Evolutionary conservation across 2,113 vertebrate species (phyloP).

Genomic region (Poeciliopsis turrubarensis): DNA sequence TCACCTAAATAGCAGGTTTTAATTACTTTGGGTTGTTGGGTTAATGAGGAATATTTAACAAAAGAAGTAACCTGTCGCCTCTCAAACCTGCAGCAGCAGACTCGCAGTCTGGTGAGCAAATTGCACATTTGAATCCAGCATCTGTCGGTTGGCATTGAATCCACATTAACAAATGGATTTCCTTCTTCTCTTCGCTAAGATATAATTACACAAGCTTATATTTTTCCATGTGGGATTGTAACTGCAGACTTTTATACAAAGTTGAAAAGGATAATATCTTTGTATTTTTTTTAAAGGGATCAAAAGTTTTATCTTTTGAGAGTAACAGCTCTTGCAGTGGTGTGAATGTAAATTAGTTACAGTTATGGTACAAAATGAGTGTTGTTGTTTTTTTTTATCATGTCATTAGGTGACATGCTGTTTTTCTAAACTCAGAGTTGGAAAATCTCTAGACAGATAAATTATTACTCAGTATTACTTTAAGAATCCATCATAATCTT

Average conservation of each 20-base stretch:
- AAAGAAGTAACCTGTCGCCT: constrained; percentile 8
- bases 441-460: too few relatives aligned
- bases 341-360: background rate
- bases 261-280: background rate
- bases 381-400: too few relatives aligned
- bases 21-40: background rate
- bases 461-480: too few relatives aligned
- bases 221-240: constrained; percentile 10
- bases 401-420: background rate
- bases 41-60: background rate
- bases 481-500: too few relatives aligned
- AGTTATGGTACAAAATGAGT: background rate
- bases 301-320: background rate
- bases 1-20: background rate
- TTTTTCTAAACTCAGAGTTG: background rate
- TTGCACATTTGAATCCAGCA: constrained; percentile 20
- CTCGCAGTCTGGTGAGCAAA: background rate
- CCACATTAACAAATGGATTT: constrained; percentile 2
- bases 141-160: constrained; percentile 15
- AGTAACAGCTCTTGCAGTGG: background rate
- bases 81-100: constrained; percentile 11
- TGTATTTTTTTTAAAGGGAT: background rate
- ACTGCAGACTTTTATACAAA: constrained; percentile 14
- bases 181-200: background rate
- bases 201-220: constrained; percentile 7